Conservation (phyloP, 2,113 vertebrate species). For the Prochilodus magdalenae region DNA sequence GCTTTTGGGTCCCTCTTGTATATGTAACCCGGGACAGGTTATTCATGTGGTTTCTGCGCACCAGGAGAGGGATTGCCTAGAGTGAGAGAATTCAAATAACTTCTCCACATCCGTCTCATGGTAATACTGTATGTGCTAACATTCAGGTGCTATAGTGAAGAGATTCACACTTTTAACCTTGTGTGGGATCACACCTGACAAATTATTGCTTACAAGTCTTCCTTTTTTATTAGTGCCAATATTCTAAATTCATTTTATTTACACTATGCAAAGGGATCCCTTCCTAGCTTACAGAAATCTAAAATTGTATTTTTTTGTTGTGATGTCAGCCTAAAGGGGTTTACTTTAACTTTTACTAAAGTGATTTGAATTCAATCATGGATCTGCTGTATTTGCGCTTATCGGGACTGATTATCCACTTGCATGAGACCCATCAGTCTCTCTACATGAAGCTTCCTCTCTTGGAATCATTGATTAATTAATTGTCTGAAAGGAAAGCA, state of each 20-base stretch:
- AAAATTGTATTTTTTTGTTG: too few species aligned
- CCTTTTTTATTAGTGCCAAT: not conserved
- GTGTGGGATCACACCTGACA: constrained; percentile 38
- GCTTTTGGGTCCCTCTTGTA: not conserved
- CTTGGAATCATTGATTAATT: constrained; percentile 60
- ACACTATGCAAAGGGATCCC: not conserved
- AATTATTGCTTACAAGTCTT: constrained; percentile 41
- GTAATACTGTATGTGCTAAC: constrained; percentile 37
- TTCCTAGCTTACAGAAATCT: constrained; percentile 7
- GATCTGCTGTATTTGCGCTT: not conserved
- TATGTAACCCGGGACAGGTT: not conserved
- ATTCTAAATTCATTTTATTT: not conserved
- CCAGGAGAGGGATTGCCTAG: constrained; percentile 6
- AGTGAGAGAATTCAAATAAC: constrained; percentile 37
- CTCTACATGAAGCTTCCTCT: constrained; percentile 10
- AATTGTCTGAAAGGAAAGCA: constrained; percentile 60
- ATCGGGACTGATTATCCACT: not conserved
- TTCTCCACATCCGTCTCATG: constrained; percentile 27
- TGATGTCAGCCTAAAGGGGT: too few species aligned
- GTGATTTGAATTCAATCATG: not conserved
- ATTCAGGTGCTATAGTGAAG: constrained; percentile 42
- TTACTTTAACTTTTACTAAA: not conserved
- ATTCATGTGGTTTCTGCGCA: too few species aligned
- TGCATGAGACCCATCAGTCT: too few species aligned
- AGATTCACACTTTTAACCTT: constrained; percentile 46